These are phyloP conservation scores for Sceliomorpha sp. DNA, from an alignment of 2,888 invertebrate genomes.

Conservation along the genomic window DNA sequence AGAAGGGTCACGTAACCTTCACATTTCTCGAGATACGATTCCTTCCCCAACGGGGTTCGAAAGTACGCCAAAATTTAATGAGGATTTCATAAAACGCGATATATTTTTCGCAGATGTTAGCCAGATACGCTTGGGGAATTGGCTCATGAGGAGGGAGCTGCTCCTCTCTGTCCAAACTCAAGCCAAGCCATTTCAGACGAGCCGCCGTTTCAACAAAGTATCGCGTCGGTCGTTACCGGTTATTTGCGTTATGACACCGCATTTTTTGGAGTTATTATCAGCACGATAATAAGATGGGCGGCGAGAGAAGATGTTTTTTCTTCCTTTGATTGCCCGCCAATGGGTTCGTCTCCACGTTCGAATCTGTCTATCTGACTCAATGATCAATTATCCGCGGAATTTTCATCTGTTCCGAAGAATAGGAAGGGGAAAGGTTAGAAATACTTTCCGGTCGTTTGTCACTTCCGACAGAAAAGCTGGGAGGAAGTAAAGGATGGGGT, in stretches of 20 bases:
- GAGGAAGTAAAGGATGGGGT: conserved; percentile 20
- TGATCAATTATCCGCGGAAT: conserved; percentile 36
- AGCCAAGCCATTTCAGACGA: conserved; percentile 13
- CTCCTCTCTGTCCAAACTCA: no score
- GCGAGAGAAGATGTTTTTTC: conserved; percentile 29
- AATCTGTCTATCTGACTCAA: conserved; percentile 32
- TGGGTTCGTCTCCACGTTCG: no score
- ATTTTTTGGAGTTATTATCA: conserved; percentile 39
- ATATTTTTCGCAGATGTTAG: no score
- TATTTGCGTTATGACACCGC: conserved; percentile 38
- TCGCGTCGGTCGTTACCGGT: conserved; percentile 33
- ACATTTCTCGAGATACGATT: conserved; percentile 4
- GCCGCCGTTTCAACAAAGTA: conserved; percentile 23
- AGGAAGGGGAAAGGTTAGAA: conserved; percentile 24
- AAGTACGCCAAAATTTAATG: no score
- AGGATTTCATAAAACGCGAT: no score
- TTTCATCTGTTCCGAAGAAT: no score
- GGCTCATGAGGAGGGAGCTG: no score
- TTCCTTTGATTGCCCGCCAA: conserved; percentile 25
- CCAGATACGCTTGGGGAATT: no score
- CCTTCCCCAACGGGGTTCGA: no score
- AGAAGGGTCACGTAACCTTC: no score
- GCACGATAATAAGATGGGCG: conserved; percentile 38
- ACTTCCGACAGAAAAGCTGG: background rate
- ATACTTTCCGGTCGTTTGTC: no score